Evolutionary conservation across 2,113 vertebrate genomes (phyloP).

Genomic region (Phylloscopus trochiloides): DNA sequence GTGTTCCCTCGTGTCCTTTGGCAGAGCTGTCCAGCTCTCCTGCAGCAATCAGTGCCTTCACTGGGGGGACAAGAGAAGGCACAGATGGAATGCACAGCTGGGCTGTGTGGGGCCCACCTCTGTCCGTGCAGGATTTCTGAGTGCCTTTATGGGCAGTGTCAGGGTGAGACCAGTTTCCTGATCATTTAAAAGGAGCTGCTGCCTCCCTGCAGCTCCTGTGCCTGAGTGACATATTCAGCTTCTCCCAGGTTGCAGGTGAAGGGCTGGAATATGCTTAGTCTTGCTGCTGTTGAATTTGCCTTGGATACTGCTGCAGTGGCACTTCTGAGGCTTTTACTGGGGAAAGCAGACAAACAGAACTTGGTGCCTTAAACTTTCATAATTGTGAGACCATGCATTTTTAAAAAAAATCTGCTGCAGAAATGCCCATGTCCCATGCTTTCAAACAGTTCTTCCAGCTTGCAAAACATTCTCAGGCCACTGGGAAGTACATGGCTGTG

Average conservation of each 20-base stretch:
- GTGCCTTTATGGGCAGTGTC: not conserved
- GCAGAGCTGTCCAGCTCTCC: not conserved
- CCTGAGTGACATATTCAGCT: not conserved
- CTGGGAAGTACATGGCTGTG: not conserved
- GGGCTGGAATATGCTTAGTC: not conserved
- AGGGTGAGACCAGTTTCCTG: not conserved
- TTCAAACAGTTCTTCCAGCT: not conserved
- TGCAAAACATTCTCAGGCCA: not conserved
- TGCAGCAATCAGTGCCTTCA: not conserved
- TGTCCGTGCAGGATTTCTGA: not conserved
- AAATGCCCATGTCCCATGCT: not conserved
- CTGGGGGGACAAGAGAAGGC: not conserved
- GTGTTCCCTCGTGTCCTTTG: not conserved
- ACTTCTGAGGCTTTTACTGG: not conserved
- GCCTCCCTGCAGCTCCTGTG: not conserved
- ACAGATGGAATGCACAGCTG: not conserved
- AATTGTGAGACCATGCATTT: not conserved
- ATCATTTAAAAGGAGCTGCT: not conserved
- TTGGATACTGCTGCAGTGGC: not conserved
- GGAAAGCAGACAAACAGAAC: not conserved
- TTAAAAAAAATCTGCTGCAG: not conserved
- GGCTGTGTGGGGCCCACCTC: not conserved
- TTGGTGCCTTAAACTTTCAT: not conserved
- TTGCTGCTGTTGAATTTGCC: slow-evolving; percentile 28
- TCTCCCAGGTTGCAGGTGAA: not conserved